These are phyloP conservation scores for Bellardia pandia DNA, from an alignment of 2,888 invertebrate genomes.

Conservation along the genomic window DNA sequence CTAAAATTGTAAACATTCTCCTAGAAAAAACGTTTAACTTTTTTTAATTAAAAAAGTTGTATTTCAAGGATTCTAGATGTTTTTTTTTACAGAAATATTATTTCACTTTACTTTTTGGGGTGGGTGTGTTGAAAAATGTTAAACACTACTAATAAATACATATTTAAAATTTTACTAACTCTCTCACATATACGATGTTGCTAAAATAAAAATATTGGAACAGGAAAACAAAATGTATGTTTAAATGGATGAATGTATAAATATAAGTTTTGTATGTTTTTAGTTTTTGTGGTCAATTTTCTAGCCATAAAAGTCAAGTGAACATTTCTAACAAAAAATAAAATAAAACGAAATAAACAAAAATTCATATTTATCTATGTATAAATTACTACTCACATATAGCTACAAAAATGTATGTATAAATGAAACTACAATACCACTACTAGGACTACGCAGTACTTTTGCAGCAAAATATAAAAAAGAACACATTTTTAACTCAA, in stretches of 20 bases:
- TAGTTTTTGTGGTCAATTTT: slow-evolving; percentile 67
- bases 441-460: background rate
- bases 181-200: slow-evolving; percentile 2
- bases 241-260: background rate
- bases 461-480: slow-evolving; percentile 15
- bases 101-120: slow-evolving; percentile 11
- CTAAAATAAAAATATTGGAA: background rate
- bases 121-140: background rate
- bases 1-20: background rate
- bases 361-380: slow-evolving; percentile 11
- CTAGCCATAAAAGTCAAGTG: slow-evolving; percentile 61
- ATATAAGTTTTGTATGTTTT: slow-evolving; percentile 37
- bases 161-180: slow-evolving; percentile 19
- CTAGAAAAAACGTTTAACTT: background rate
- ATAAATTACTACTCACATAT: background rate
- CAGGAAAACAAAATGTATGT: slow-evolving; percentile 12
- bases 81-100: slow-evolving; percentile 2
- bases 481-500: slow-evolving; percentile 51
- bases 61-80: slow-evolving; percentile 20
- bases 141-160: slow-evolving; percentile 43
- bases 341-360: slow-evolving; percentile 35
- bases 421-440: background rate
- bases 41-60: slow-evolving; percentile 38
- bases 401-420: background rate
- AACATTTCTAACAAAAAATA: slow-evolving; percentile 54